These are phyloP conservation scores for Hemicrepidius hirtus DNA, from an alignment of 2,888 invertebrate genomes.

Conservation along the genomic window DNA sequence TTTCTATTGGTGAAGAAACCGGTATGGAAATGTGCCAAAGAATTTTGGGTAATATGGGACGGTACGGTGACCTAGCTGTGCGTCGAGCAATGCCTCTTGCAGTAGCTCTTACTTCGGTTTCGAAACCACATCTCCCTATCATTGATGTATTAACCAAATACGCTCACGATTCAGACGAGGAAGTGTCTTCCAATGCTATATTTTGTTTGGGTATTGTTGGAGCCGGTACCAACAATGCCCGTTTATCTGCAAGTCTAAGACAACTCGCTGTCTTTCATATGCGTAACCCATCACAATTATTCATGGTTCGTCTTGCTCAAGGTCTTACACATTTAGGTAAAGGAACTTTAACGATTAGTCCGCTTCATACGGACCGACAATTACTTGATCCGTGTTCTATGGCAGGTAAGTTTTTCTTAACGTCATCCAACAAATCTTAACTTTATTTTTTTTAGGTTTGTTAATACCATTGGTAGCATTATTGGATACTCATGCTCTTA, in stretches of 20 bases:
- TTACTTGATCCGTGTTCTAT: constrained; percentile 95
- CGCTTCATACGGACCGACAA: constrained; percentile 96
- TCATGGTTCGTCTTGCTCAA: constrained; percentile 98
- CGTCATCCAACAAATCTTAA: too few relatives aligned
- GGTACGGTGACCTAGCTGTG: constrained; percentile 78
- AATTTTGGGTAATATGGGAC: constrained; percentile 92
- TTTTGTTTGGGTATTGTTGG: constrained; percentile 98
- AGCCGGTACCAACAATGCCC: constrained; percentile 89
- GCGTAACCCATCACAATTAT: constrained; percentile 96
- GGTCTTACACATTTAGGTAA: constrained; percentile 98
- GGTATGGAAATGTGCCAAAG: constrained; percentile 98
- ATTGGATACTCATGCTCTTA: constrained; percentile 69
- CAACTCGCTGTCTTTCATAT: constrained; percentile 98
- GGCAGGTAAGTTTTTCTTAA: constrained; percentile 88
- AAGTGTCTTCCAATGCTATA: constrained; percentile 98
- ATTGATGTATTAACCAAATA: constrained; percentile 98
- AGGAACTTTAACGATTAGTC: constrained; percentile 96
- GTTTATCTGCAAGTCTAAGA: constrained; percentile 96
- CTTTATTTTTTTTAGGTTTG: constrained; percentile 61
- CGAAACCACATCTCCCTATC: constrained; percentile 96
- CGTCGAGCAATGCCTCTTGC: constrained; percentile 97
- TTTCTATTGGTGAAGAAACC: constrained; percentile 98
- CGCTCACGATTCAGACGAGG: constrained; percentile 97
- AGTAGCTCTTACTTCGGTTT: constrained; percentile 93
- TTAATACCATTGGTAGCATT: constrained; percentile 65